phyloP scores from a whole-genome alignment of 2,888 invertebrate genomes.

The Galerucella calmariensis region DNA sequence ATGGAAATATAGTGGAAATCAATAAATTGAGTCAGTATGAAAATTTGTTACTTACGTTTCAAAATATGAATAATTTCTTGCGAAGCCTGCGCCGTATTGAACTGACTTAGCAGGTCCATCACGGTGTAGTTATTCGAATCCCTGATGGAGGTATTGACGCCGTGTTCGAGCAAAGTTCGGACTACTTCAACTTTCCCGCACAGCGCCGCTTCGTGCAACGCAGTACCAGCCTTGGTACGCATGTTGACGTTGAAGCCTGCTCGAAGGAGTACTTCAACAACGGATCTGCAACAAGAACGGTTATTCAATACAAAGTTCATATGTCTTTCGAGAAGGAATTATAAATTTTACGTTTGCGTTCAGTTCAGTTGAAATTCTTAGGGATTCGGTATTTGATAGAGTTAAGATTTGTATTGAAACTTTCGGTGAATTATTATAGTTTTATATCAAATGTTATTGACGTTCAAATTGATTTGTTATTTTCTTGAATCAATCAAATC shows the following conservation, averaged over 20 bases:
- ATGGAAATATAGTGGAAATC: too few species aligned
- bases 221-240: constrained; percentile 86
- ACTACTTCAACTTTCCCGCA: constrained; percentile 92
- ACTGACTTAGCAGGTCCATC: constrained; percentile 85
- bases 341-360: too few species aligned
- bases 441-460: too few species aligned
- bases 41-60: constrained; percentile 72
- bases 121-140: constrained; percentile 87
- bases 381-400: too few species aligned
- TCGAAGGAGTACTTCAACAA: constrained; percentile 83
- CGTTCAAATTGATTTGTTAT: too few species aligned
- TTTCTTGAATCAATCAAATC: too few species aligned
- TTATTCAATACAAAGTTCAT: background rate
- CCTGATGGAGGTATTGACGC: constrained; percentile 82
- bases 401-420: too few species aligned
- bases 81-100: constrained; percentile 85
- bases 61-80: constrained; percentile 88
- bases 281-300: constrained; percentile 69
- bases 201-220: constrained; percentile 92
- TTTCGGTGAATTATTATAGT: too few species aligned
- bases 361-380: too few species aligned
- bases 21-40: too few species aligned
- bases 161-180: constrained; percentile 80
- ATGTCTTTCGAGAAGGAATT: too few species aligned
- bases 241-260: constrained; percentile 91